These are phyloP conservation scores for Ophion obscuratus DNA, from an alignment of 2,888 invertebrate species.

Conservation along the genomic window DNA sequence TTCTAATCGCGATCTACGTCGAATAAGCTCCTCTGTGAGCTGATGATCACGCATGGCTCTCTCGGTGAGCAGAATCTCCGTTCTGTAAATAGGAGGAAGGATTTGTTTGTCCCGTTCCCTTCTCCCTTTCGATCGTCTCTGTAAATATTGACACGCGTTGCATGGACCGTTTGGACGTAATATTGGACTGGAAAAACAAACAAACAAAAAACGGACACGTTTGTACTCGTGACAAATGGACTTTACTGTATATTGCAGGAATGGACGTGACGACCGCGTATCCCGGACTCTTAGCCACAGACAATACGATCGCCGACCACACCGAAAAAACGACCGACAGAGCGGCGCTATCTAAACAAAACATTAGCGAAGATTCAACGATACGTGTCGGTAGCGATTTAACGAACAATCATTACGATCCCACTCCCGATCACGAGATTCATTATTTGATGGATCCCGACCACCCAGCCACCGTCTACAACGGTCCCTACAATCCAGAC, in stretches of 20 bases:
- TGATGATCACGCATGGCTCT: neutral
- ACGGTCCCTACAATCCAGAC: constrained; percentile 84
- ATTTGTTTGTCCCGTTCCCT: neutral
- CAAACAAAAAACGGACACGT: constrained; percentile 50
- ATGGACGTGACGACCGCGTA: constrained; percentile 79
- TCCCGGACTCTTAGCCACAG: constrained; percentile 76
- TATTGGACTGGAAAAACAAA: constrained; percentile 45
- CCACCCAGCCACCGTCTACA: constrained; percentile 80
- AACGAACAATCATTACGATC: constrained; percentile 11
- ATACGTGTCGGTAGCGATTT: constrained; percentile 17
- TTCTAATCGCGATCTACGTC: neutral
- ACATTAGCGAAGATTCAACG: constrained; percentile 47
- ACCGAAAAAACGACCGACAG: constrained; percentile 75
- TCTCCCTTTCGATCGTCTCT: neutral
- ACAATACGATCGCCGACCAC: constrained; percentile 69
- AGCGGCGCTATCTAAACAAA: constrained; percentile 69
- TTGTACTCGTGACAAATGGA: constrained; percentile 64
- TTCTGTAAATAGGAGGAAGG: constrained; percentile 3
- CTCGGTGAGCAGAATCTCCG: neutral
- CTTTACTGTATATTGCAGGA: constrained; percentile 79
- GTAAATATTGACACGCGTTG: constrained; percentile 43
- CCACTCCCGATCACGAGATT: constrained; percentile 64
- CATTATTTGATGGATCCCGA: constrained; percentile 82
- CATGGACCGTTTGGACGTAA: constrained; percentile 49
- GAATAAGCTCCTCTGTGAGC: neutral